Evolutionary conservation across 2,797 vertebrate genomes (phyloP).

Genomic region (Catamblyrhynchus diadema): DNA sequence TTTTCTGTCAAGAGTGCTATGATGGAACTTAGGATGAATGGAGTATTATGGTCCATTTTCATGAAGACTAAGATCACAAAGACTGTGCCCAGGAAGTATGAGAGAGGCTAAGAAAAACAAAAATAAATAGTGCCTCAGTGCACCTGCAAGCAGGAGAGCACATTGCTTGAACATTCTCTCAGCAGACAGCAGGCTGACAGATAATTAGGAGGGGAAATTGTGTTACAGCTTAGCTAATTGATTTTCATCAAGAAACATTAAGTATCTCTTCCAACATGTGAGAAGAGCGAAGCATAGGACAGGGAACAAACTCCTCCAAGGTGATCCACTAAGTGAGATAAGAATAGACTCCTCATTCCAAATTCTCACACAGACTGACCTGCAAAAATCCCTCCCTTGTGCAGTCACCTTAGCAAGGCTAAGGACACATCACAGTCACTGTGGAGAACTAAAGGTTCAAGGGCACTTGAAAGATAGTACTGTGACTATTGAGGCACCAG

Average conservation of each 20-base stretch:
- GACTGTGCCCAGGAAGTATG: background rate
- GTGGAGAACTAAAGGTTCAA: background rate
- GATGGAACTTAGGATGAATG: background rate
- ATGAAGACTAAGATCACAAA: background rate
- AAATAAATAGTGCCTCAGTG: background rate
- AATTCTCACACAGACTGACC: background rate
- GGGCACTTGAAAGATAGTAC: background rate
- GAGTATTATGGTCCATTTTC: background rate
- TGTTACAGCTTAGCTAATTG: conserved; percentile 17
- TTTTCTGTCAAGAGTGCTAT: background rate
- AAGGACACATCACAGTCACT: background rate
- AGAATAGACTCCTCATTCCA: conserved; percentile 5
- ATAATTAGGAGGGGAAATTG: conserved; percentile 1
- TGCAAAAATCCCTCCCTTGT: background rate
- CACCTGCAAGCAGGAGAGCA: background rate
- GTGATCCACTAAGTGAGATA: conserved; percentile 26
- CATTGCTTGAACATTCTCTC: background rate
- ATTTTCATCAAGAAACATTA: conserved; percentile 30
- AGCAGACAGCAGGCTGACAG: background rate
- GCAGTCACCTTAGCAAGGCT: background rate
- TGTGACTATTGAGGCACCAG: background rate
- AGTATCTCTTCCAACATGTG: background rate
- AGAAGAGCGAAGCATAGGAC: background rate
- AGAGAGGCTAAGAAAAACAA: background rate
- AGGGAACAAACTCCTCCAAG: background rate